A percentile compares a stretch with the other conserved stretches of the same genome.
Evolutionary conservation across 2,113 vertebrate genomes (phyloP).

Genomic region (Anser cygnoides): DNA sequence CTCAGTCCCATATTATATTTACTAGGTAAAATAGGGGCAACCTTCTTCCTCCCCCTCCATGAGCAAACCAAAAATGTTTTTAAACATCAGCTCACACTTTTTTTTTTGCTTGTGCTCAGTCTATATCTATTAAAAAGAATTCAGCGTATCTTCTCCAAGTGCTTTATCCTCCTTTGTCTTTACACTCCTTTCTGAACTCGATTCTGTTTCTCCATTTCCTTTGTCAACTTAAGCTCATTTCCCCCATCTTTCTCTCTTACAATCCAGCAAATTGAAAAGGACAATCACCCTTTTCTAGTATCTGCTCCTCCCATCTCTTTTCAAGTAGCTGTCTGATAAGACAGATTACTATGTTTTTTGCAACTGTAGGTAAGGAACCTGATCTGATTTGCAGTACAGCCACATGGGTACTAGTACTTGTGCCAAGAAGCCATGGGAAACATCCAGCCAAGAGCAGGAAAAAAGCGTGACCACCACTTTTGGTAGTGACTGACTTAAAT

Average conservation of each 20-base stretch:
- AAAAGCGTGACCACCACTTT: not conserved
- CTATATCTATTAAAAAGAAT: not conserved
- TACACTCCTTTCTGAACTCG: not conserved
- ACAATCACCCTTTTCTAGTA: not conserved
- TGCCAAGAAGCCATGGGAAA: not conserved
- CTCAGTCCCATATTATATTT: not conserved
- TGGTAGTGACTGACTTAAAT: not conserved
- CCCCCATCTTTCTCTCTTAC: accelerated
- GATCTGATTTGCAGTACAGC: not conserved
- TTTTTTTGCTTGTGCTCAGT: not conserved
- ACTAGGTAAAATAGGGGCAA: not conserved
- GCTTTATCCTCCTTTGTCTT: not conserved
- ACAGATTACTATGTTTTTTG: not conserved
- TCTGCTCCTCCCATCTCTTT: not conserved
- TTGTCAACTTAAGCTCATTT: not conserved
- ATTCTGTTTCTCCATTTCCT: not conserved
- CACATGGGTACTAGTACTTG: not conserved
- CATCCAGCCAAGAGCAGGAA: not conserved
- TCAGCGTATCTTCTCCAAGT: not conserved
- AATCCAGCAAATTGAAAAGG: no score
- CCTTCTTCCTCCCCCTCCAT: not conserved
- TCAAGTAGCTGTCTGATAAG: not conserved
- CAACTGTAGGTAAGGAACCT: not conserved
- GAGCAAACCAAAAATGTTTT: not conserved
- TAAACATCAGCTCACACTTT: not conserved